Percentiles rank a stretch among this genome's conserved stretches.
phyloP scores from a whole-genome alignment of 2,888 invertebrate species.

The Adelognathus sp. region DNA sequence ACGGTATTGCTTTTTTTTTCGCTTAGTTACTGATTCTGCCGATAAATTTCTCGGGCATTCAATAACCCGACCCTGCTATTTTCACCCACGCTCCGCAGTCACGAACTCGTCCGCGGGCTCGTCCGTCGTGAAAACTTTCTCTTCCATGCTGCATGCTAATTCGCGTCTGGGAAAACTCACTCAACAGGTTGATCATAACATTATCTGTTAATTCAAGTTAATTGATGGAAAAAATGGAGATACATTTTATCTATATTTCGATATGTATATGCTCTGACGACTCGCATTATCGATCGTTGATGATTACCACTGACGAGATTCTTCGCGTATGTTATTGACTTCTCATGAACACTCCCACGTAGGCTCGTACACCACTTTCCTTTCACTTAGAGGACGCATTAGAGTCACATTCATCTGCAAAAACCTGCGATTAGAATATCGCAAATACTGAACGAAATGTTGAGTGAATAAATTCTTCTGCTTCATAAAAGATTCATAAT shows the following conservation, averaged over 20 bases:
- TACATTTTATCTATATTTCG: background rate
- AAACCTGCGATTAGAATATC: conserved; percentile 1
- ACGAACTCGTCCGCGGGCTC: conserved; percentile 47
- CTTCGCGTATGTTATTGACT: background rate
- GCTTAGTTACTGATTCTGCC: background rate
- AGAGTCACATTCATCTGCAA: conserved; percentile 32
- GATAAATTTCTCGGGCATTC: conserved; percentile 10
- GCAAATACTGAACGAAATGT: conserved; percentile 5
- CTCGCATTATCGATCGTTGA: conserved; percentile 26
- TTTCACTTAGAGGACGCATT: conserved; percentile 40
- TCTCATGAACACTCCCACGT: background rate
- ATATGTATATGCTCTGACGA: conserved; percentile 16
- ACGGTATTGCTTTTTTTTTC: background rate
- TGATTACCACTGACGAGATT: background rate
- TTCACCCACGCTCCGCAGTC: conserved; percentile 46
- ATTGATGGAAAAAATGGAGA: background rate
- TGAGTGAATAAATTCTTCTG: background rate
- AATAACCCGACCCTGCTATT: conserved; percentile 17
- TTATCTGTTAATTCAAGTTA: conserved; percentile 44
- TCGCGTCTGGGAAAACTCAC: conserved; percentile 42
- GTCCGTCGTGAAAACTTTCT: conserved; percentile 55
- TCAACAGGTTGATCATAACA: background rate
- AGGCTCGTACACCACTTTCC: conserved; percentile 33
- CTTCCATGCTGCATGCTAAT: conserved; percentile 34
- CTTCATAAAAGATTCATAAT: background rate